These are phyloP conservation scores for Temnothorax ravouxi DNA, from an alignment of 2,888 invertebrate genomes.

Conservation along the genomic window DNA sequence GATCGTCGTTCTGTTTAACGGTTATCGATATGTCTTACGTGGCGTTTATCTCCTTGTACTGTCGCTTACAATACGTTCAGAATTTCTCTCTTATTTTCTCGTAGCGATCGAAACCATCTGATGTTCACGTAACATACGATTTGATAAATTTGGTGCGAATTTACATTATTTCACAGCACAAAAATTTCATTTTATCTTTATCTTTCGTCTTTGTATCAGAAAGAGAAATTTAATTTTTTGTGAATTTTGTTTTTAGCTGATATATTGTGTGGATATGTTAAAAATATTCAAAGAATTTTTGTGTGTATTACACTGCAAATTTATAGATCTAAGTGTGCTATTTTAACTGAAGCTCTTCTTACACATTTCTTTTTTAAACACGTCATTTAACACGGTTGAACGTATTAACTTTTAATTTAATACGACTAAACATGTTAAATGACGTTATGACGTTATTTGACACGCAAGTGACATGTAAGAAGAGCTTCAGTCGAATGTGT, in stretches of 20 bases:
- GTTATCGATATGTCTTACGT: conserved; percentile 19
- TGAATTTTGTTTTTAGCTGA: neutral
- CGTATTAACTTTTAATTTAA: too few species aligned
- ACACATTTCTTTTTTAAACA: too few species aligned
- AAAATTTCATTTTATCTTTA: neutral
- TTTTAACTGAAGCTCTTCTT: too few species aligned
- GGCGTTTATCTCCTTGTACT: neutral
- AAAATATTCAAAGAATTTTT: neutral
- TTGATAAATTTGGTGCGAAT: neutral
- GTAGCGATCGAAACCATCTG: neutral
- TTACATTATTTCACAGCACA: neutral
- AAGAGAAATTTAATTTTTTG: neutral
- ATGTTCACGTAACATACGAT: neutral
- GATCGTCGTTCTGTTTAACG: neutral
- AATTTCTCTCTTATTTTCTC: neutral
- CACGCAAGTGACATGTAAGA: too few species aligned
- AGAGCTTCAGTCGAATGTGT: too few species aligned
- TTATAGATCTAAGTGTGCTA: too few species aligned
- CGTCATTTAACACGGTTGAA: too few species aligned
- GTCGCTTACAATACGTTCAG: neutral
- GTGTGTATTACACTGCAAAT: neutral
- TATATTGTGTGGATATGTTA: neutral
- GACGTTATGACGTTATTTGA: too few species aligned
- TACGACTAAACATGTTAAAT: too few species aligned
- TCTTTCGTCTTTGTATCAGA: neutral